These are phyloP conservation scores for Misgurnus anguillicaudatus DNA, from an alignment of 2,113 vertebrate species.

Conservation along the genomic window DNA sequence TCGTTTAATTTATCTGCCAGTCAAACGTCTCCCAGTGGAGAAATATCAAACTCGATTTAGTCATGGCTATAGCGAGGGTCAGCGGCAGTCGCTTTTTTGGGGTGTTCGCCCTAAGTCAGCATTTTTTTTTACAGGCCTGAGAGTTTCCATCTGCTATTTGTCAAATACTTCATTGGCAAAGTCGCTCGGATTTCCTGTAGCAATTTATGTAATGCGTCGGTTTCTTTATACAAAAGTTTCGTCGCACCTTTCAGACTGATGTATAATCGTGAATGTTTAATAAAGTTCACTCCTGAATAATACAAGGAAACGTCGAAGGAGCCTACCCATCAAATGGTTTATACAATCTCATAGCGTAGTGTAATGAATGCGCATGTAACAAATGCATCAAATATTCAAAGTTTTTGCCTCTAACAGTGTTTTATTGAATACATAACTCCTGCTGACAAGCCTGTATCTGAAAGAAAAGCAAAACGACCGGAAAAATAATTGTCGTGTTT, in stretches of 20 bases:
- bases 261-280: slow-evolving; percentile 34
- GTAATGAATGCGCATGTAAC: neutral
- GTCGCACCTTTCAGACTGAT: slow-evolving; percentile 1
- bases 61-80: slow-evolving; percentile 12
- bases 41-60: slow-evolving; percentile 29
- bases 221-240: slow-evolving; percentile 6
- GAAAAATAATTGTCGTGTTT: neutral
- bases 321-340: neutral
- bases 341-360: neutral
- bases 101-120: neutral
- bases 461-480: slow-evolving; percentile 1
- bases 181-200: slow-evolving; percentile 9
- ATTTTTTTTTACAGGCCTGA: neutral
- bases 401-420: slow-evolving; percentile 1
- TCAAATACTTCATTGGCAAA: neutral
- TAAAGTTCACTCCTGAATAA: slow-evolving; percentile 10
- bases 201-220: slow-evolving; percentile 20
- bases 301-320: neutral
- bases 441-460: neutral
- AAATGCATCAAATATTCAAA: slow-evolving; percentile 28
- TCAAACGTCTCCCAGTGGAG: slow-evolving; percentile 32
- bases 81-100: neutral
- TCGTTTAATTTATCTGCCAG: slow-evolving; percentile 46
- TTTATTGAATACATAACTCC: slow-evolving; percentile 12
- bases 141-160: slow-evolving; percentile 12